A percentile compares a stretch with the other conserved stretches of the same genome.
Evolutionary conservation across 2,113 vertebrate species (phyloP).

Genomic region (Muntiacus muntjak): DNA sequence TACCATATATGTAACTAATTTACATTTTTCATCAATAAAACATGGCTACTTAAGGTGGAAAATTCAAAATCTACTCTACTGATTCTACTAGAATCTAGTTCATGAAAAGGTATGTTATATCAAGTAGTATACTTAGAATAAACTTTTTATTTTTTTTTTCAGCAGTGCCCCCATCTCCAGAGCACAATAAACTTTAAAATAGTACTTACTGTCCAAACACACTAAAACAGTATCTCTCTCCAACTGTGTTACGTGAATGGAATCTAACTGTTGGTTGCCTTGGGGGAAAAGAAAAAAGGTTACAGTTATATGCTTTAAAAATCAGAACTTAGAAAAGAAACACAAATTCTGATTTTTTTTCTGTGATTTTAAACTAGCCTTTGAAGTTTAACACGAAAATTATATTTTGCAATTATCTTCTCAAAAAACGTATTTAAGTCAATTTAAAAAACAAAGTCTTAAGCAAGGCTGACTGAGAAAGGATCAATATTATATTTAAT

Average conservation of each 20-base stretch:
- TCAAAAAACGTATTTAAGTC: neutral
- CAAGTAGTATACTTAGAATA: neutral
- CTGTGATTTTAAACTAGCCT: slow-evolving; percentile 10
- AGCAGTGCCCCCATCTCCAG: too few relatives aligned
- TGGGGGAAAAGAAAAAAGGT: neutral
- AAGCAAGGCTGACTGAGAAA: neutral
- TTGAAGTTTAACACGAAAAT: slow-evolving; percentile 28
- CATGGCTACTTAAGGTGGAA: neutral
- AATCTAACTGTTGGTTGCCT: slow-evolving; percentile 93
- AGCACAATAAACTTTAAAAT: neutral
- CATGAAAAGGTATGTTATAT: slow-evolving; percentile 5
- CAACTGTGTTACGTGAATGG: slow-evolving; percentile 96
- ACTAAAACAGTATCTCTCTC: slow-evolving; percentile 98
- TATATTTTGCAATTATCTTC: neutral
- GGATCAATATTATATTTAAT: neutral
- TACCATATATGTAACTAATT: neutral
- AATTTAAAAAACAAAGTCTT: neutral
- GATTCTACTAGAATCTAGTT: neutral
- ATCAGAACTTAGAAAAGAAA: slow-evolving; percentile 30
- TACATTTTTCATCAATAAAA: slow-evolving; percentile 7
- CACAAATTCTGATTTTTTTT: neutral
- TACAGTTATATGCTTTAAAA: slow-evolving; percentile 39
- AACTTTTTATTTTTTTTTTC: neutral
- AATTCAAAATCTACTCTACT: neutral
- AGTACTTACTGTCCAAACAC: slow-evolving; percentile 95